These are phyloP conservation scores for Carollia perspicillata DNA, from an alignment of 2,113 vertebrate species.

Conservation along the genomic window DNA sequence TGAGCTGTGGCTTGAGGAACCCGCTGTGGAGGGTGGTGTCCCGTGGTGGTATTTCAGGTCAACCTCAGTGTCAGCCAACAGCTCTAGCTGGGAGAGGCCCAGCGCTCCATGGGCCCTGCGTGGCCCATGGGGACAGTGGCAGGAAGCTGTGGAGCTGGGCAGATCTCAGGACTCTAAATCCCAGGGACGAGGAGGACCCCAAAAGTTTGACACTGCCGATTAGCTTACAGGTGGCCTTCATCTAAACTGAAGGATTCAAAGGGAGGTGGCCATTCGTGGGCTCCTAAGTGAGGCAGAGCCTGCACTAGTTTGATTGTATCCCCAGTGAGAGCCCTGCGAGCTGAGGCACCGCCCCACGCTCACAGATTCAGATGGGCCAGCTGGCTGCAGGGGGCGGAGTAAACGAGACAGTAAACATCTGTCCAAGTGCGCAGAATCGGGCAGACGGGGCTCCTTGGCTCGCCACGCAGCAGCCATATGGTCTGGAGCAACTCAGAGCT, in stretches of 20 bases:
- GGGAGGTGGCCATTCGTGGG: background rate
- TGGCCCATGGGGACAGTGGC: background rate
- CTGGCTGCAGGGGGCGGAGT: background rate
- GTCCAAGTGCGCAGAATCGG: background rate
- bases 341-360: background rate
- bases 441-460: background rate
- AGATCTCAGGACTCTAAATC: background rate
- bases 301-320: background rate
- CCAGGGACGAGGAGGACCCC: background rate
- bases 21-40: background rate
- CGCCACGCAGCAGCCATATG: background rate
- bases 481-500: background rate
- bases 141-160: background rate
- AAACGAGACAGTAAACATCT: background rate
- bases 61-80: background rate
- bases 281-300: background rate
- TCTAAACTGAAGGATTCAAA: background rate
- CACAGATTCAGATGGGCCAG: background rate
- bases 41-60: background rate
- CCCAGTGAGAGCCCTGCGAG: background rate
- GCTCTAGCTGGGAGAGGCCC: background rate
- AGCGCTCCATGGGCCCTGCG: rapidly evolving
- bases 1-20: background rate
- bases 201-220: background rate
- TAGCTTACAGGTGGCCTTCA: background rate